Evolutionary conservation across 2,797 vertebrate genomes (phyloP).

Genomic region (Ptychadena robeensis): DNA sequence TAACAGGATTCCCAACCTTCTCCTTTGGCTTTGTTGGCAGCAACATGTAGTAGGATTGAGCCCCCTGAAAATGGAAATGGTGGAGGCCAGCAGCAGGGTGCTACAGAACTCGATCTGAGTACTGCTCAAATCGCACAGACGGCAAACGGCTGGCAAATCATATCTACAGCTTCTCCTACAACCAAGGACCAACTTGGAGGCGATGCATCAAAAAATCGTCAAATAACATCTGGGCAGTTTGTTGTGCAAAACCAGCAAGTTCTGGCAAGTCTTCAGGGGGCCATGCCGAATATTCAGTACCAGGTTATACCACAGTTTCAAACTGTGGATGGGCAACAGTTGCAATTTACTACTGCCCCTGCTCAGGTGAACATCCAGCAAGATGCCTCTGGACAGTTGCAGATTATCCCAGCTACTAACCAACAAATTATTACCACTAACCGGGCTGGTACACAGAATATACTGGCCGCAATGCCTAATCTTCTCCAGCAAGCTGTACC

Average conservation of each 20-base stretch:
- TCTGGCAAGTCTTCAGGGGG: constrained; percentile 85
- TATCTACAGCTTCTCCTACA: constrained; percentile 79
- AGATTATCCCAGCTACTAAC: constrained; percentile 80
- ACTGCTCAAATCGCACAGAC: constrained; percentile 84
- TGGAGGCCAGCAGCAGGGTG: constrained; percentile 77
- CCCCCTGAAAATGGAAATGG: constrained; percentile 85
- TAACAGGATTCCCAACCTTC: constrained; percentile 90
- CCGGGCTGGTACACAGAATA: constrained; percentile 76
- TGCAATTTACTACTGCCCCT: constrained; percentile 85
- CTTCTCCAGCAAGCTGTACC: constrained; percentile 92
- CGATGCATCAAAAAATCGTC: constrained; percentile 76
- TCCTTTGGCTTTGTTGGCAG: constrained; percentile 92
- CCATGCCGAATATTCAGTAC: constrained; percentile 95
- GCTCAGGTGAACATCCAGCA: constrained; percentile 78
- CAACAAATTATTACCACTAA: constrained; percentile 77
- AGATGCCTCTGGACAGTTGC: constrained; percentile 82
- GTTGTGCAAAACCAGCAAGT: constrained; percentile 92
- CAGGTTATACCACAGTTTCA: constrained; percentile 96
- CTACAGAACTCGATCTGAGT: constrained; percentile 82
- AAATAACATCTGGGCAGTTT: constrained; percentile 80
- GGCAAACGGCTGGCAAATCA: constrained; percentile 92
- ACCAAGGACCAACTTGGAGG: constrained; percentile 75
- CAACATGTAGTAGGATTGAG: constrained; percentile 96
- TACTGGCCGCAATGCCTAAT: constrained; percentile 78
- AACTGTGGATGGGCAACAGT: constrained; percentile 91